These are phyloP conservation scores for Boloria euphrosyne DNA, from an alignment of 2,888 invertebrate genomes.

Conservation along the genomic window DNA sequence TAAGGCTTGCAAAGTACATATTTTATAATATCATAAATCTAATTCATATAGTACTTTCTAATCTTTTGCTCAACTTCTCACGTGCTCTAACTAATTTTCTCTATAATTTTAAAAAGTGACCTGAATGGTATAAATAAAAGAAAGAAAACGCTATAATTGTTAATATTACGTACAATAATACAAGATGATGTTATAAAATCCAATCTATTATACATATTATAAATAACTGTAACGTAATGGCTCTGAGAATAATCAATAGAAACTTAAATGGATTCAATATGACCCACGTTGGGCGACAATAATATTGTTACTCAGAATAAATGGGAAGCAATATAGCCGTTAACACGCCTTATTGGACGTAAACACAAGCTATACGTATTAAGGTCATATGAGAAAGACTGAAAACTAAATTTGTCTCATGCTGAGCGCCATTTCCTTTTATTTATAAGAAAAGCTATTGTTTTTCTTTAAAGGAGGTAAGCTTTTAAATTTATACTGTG, in stretches of 20 bases:
- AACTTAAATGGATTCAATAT: conserved; percentile 7
- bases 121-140: no score
- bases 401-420: conserved; percentile 6
- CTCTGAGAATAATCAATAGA: background rate
- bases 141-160: no score
- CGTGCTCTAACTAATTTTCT: no score
- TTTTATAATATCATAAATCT: no score
- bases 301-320: conserved; percentile 5
- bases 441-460: background rate
- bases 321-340: background rate
- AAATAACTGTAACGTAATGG: background rate
- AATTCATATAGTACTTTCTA: no score
- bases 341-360: conserved; percentile 2
- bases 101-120: no score
- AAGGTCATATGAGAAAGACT: background rate
- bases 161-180: no score
- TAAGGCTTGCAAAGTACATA: no score
- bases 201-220: background rate
- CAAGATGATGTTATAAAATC: background rate
- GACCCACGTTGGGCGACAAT: conserved; percentile 51
- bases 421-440: background rate
- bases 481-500: no score
- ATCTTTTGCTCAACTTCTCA: no score
- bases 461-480: no score
- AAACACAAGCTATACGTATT: background rate